Evolutionary conservation across 2,888 invertebrate species (phyloP).

Genomic region (Trichopria drosophilae): DNA sequence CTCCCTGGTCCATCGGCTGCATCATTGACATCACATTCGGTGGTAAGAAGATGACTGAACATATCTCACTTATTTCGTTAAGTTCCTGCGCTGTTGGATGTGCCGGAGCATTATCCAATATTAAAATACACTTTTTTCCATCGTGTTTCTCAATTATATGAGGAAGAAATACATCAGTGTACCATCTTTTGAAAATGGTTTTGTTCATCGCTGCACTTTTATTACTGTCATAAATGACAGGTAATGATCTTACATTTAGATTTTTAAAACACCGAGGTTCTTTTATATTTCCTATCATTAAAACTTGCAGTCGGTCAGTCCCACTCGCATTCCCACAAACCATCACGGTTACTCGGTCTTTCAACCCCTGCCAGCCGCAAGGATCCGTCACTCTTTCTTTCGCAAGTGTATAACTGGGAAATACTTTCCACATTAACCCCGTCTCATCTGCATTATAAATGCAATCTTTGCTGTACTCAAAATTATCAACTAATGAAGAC

Average conservation of each 20-base stretch:
- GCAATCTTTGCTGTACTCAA: slow-evolving; percentile 10
- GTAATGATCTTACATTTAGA: slow-evolving; percentile 9
- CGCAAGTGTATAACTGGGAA: slow-evolving; percentile 10
- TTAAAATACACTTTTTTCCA: too few species aligned
- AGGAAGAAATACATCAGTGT: too few species aligned
- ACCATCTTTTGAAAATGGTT: slow-evolving; percentile 13
- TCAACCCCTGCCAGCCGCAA: slow-evolving; percentile 35
- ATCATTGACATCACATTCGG: background rate
- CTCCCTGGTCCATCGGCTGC: too few species aligned
- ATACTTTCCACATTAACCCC: slow-evolving; percentile 23
- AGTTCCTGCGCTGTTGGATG: too few species aligned
- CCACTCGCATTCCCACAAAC: slow-evolving; percentile 41
- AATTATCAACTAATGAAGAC: background rate
- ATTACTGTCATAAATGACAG: slow-evolving; percentile 15
- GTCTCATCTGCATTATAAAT: slow-evolving; percentile 38
- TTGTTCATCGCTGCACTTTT: slow-evolving; percentile 19
- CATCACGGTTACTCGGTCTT: slow-evolving; percentile 40
- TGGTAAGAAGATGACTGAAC: background rate
- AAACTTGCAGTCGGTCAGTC: slow-evolving; percentile 38
- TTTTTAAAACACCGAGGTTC: slow-evolving; percentile 40
- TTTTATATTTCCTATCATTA: slow-evolving; percentile 43
- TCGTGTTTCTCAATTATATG: too few species aligned
- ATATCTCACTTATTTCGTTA: too few species aligned
- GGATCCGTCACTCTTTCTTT: slow-evolving; percentile 17
- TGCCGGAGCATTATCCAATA: too few species aligned